phyloP scores from a whole-genome alignment of 2,797 vertebrate species.

The Aplochiton taeniatus region DNA sequence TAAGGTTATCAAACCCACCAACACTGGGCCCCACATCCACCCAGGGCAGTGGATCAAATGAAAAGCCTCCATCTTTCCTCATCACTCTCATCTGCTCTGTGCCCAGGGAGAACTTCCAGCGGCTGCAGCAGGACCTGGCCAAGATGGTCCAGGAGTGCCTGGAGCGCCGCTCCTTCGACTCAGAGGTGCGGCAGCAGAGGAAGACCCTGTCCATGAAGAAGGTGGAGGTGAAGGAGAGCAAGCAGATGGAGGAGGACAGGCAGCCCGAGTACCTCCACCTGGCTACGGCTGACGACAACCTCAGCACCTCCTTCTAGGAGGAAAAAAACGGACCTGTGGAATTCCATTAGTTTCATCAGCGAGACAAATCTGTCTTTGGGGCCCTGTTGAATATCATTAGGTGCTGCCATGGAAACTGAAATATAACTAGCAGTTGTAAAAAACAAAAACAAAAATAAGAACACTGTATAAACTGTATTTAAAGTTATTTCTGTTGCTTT shows the following conservation, averaged over 20 bases:
- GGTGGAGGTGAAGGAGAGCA: conserved; percentile 44
- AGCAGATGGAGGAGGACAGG: conserved; percentile 68
- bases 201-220: conserved; percentile 58
- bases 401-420: too few relatives aligned
- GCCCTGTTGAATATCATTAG: too few relatives aligned
- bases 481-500: too few relatives aligned
- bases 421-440: too few relatives aligned
- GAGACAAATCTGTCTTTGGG: too few relatives aligned
- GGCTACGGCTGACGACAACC: conserved; percentile 78
- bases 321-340: not conserved
- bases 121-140: conserved; percentile 87
- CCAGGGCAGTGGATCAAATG: too few relatives aligned
- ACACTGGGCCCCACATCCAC: too few relatives aligned
- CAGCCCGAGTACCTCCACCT: conserved; percentile 89
- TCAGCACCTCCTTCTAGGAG: conserved; percentile 82
- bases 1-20: too few relatives aligned
- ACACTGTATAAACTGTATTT: too few relatives aligned
- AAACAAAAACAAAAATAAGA: too few relatives aligned
- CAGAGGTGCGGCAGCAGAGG: conserved; percentile 44
- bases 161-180: conserved; percentile 72
- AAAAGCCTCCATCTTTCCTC: not conserved
- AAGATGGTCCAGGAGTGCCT: conserved; percentile 85
- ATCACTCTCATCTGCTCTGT: not conserved
- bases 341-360: too few relatives aligned
- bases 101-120: conserved; percentile 89